Base-by-base conservation (phyloP, 2,113 vertebrate genomes). In the Ochotona curzoniae region DNA sequence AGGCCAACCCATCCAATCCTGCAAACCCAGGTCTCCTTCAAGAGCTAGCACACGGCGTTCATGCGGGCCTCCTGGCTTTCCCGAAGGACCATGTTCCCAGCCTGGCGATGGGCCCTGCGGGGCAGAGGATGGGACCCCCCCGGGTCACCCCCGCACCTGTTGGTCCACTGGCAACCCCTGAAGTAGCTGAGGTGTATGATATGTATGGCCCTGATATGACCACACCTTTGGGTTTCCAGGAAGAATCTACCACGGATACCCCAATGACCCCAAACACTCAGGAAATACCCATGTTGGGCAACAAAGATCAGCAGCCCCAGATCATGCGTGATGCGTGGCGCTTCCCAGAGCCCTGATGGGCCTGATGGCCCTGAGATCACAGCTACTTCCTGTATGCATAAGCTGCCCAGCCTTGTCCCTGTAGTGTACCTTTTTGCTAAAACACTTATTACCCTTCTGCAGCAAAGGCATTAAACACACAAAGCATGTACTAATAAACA, bases 281-380 rank as follows among this genome's bases (percentile, higher is more conserved):
- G 23, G 25, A 87, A 75, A 87, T 69, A 73, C 2, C 15, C 1
- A 14, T 87, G 80, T 44, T 49, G 30, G 91, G n/a, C 91, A 95
- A 89, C 66, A 73, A 94, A 73, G 76, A n/a, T 54, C 90, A 91
- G 47, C 82, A 96, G 26, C 70, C 92, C 82, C 76, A 93, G 69
- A 47, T 87, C 2, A 80, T 35, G 17, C 92, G 78, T 20, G n/a
- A 94, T 8, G 11, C 35, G 0, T 96, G 97, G 89, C 91, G 67
- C 87, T 97, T 97, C 87, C 95, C 96, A 74, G 95, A 97, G 25
- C 84, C 25, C 5, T 96, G 67, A 97, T 26, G 30, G 9, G 38
- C 61, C 88, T 44, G 67, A 97, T 25, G 30, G 9, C 47, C 61
- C 88, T 44, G n/a, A 35, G 38, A 32, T 44, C 60, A n/a, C 30